Base-by-base conservation (phyloP, 2,888 invertebrate species). In the Pristionchus japonicus region DNA sequence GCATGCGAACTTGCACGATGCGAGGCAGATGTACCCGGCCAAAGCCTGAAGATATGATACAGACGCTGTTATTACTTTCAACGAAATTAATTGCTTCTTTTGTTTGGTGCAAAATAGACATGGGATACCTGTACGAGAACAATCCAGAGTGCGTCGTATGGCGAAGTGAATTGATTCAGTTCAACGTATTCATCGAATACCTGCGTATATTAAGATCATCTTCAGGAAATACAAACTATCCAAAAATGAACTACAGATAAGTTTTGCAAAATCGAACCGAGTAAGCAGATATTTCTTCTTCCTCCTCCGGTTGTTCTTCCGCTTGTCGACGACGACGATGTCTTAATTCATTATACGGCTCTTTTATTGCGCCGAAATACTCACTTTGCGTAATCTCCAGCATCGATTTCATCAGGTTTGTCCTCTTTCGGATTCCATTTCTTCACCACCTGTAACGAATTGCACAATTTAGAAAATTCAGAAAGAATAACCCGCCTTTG, bases 1-100 rank as follows among this genome's bases (percentile, higher is more conserved):
- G 92, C 96, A 96, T 2, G 96, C 95, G 90, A 96, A 95, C 89
- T 95, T 95, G 61, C 95, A 80, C 61, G 95, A 94, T 89, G 95
- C 95, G 93, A 95, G 94, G 93, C 95, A 95, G 11, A 95, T 87
- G 17, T 95, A 93, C 1, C 95, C 94, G 4, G 95, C 93, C 15
- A 93, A 89, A 43, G 92, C 89, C 89, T 94, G 94, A n/a, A n/a
- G n/a, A n/a, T n/a, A n/a, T n/a, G n/a, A n/a, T n/a, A n/a, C n/a
- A n/a, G n/a, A n/a, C n/a, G n/a, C n/a, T n/a, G n/a, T n/a, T n/a
- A n/a, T n/a, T n/a, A n/a, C n/a, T n/a, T n/a, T n/a, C n/a, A n/a
- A n/a, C n/a, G n/a, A n/a, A n/a, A n/a, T n/a, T n/a, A n/a, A n/a
- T n/a, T n/a, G n/a, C n/a, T n/a, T n/a, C n/a, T n/a, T n/a, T n/a